These are phyloP conservation scores for Tragelaphus oryx DNA, from an alignment of 2,797 vertebrate species.

Conservation along the genomic window DNA sequence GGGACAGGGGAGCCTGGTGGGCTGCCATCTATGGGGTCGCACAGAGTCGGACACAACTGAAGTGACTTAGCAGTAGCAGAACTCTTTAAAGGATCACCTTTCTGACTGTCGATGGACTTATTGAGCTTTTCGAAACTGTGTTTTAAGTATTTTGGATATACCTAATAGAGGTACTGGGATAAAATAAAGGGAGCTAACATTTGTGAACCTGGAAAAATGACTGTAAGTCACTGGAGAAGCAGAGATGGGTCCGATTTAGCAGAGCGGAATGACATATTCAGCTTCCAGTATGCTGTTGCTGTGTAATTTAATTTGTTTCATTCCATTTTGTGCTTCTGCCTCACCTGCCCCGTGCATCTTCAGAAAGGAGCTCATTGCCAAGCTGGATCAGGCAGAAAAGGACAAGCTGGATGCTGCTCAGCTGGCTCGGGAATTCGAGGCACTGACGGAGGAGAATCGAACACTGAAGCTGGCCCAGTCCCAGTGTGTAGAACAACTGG, in stretches of 20 bases:
- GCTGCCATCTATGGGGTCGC: too few relatives aligned
- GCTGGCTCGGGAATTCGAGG: conserved; percentile 91
- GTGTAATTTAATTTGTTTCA: not conserved
- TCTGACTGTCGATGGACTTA: not conserved
- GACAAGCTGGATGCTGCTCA: conserved; percentile 89
- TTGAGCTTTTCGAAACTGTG: not conserved
- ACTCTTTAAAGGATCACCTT: not conserved
- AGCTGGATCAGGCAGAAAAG: conserved; percentile 93
- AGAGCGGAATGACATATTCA: not conserved
- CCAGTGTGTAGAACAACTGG: conserved; percentile 91
- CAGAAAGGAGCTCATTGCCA: conserved; percentile 93
- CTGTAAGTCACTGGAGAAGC: not conserved
- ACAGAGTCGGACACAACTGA: too few relatives aligned
- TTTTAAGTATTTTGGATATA: not conserved
- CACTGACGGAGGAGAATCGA: conserved; percentile 93
- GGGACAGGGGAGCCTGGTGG: too few relatives aligned
- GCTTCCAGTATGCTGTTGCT: not conserved
- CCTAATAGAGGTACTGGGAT: not conserved
- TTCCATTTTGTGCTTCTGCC: not conserved
- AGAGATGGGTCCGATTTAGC: not conserved
- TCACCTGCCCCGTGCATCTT: not conserved
- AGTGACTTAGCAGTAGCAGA: not conserved
- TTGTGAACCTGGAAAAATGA: not conserved
- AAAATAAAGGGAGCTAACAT: not conserved
- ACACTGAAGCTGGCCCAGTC: conserved; percentile 90